phyloP scores from a whole-genome alignment of 2,113 vertebrate genomes.

The Rhea americana region DNA sequence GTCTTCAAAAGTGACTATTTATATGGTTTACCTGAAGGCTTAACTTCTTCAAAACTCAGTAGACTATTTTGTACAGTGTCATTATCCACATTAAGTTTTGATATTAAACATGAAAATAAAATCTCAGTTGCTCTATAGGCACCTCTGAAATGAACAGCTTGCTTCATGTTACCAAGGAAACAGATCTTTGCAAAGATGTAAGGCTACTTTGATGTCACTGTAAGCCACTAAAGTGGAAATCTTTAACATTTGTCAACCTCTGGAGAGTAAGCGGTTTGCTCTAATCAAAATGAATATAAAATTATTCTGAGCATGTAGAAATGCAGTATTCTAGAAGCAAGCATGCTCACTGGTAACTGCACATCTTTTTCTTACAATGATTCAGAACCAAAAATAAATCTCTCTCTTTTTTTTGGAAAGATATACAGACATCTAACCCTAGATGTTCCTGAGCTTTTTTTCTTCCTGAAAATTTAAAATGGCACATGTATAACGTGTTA shows the following conservation, averaged over 20 bases:
- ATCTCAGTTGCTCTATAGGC: constrained; percentile 20
- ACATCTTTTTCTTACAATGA: constrained; percentile 20
- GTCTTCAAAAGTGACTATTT: neutral
- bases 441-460: neutral
- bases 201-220: constrained; percentile 70
- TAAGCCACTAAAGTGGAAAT: constrained; percentile 74
- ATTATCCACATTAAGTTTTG: constrained; percentile 36
- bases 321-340: constrained; percentile 63
- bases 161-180: constrained; percentile 75
- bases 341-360: constrained; percentile 24
- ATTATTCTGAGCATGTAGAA: constrained; percentile 76
- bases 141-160: constrained; percentile 62
- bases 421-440: neutral
- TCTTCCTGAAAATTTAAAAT: constrained; percentile 13
- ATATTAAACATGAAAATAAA: constrained; percentile 56
- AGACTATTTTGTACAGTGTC: neutral
- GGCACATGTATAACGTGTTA: neutral
- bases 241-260: constrained; percentile 69
- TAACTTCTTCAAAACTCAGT: constrained; percentile 4
- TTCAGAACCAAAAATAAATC: constrained; percentile 36
- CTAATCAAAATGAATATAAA: constrained; percentile 76
- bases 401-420: constrained; percentile 1
- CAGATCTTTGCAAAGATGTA: constrained; percentile 70
- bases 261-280: constrained; percentile 65
- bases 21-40: neutral